Percentiles rank a stretch among this genome's conserved stretches.
Evolutionary conservation across 2,888 invertebrate genomes (phyloP).

Genomic region (Malachius bipustulatus): DNA sequence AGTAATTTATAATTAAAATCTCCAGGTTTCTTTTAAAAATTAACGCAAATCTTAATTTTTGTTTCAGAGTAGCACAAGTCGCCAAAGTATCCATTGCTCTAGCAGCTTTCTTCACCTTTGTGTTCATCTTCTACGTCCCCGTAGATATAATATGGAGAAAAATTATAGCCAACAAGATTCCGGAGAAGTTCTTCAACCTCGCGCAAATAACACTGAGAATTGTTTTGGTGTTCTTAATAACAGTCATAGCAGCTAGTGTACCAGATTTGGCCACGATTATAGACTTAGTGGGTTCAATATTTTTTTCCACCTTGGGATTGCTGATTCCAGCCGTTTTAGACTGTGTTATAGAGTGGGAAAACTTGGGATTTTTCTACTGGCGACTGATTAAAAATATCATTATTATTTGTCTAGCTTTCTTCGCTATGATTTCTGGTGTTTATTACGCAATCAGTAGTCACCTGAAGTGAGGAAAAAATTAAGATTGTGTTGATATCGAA

Average conservation of each 20-base stretch:
- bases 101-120: constrained; percentile 86
- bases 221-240: constrained; percentile 43
- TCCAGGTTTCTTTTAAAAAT: too few species aligned
- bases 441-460: too few species aligned
- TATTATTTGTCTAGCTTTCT: constrained; percentile 48
- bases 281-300: constrained; percentile 72
- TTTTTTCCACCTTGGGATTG: constrained; percentile 55
- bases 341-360: constrained; percentile 57
- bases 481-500: too few species aligned
- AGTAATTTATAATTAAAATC: too few species aligned
- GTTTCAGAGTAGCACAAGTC: constrained; percentile 56
- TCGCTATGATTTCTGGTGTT: constrained; percentile 56
- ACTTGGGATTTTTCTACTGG: constrained; percentile 52
- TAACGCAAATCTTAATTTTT: too few species aligned
- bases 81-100: constrained; percentile 78
- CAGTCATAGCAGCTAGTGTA: constrained; percentile 63
- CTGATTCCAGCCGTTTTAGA: constrained; percentile 63
- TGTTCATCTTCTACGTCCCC: constrained; percentile 89
- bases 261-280: constrained; percentile 80
- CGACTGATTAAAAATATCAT: constrained; percentile 53
- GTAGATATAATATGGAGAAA: constrained; percentile 81
- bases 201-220: constrained; percentile 44
- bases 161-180: constrained; percentile 42
- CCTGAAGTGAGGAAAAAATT: too few species aligned
- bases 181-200: constrained; percentile 42